Conservation (phyloP, 1,140 invertebrate species). For the Zaprionus inermis region DNA sequence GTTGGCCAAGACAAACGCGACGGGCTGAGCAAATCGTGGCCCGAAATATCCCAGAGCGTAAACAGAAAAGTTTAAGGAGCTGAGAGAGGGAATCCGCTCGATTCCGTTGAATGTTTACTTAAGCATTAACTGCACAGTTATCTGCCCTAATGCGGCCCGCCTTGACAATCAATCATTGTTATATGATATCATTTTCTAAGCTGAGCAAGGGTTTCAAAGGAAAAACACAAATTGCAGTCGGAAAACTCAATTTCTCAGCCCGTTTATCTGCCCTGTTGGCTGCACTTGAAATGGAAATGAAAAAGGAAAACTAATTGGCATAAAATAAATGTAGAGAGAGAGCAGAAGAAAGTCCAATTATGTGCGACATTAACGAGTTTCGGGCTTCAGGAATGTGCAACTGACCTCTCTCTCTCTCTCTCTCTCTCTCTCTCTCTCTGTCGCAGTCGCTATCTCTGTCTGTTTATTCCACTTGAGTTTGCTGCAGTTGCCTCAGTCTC, state of each 20-base stretch:
- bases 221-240: not conserved
- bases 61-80: not conserved
- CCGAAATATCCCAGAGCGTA: not conserved
- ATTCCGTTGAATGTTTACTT: not conserved
- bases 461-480: constrained; percentile 33
- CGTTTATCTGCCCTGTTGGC: no score
- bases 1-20: not conserved
- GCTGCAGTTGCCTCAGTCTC: constrained; percentile 5
- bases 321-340: not conserved
- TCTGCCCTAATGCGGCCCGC: not conserved
- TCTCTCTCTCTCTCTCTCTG: not conserved
- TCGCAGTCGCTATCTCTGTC: not conserved
- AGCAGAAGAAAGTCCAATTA: constrained; percentile 5
- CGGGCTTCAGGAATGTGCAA: not conserved
- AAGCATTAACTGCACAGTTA: constrained; percentile 10
- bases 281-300: constrained; percentile 1
- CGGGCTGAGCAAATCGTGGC: not conserved
- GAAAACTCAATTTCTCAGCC: not conserved
- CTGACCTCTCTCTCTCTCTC: not conserved
- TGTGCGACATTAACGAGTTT: constrained; percentile 6
- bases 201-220: not conserved
- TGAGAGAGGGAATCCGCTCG: not conserved
- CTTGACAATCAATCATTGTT: not conserved
- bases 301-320: constrained; percentile 6
- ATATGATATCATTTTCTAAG: constrained; percentile 1